Conservation (phyloP, 2,113 vertebrate genomes). For the Ovis canadensis region DNA sequence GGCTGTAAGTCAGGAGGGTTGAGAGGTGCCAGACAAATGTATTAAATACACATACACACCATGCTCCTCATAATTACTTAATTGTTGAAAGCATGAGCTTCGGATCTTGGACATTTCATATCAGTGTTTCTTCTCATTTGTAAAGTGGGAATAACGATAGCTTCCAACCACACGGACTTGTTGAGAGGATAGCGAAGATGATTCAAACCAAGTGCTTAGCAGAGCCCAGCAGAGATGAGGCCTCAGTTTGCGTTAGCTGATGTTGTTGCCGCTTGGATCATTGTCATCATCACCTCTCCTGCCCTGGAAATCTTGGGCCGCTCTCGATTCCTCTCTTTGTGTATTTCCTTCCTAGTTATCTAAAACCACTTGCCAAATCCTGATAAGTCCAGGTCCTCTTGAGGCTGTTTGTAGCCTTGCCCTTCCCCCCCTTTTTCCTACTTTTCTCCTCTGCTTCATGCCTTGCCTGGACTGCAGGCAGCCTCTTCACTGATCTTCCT, state of each 20-base stretch:
- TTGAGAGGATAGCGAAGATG: neutral
- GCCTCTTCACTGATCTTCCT: neutral
- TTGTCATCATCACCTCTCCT: neutral
- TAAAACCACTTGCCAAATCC: neutral
- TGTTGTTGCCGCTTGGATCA: neutral
- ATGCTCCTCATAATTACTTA: neutral
- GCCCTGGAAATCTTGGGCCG: neutral
- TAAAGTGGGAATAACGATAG: neutral
- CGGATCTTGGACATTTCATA: neutral
- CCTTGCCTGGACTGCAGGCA: neutral
- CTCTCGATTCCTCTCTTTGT: neutral
- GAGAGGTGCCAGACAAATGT: neutral
- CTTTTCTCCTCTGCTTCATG: neutral
- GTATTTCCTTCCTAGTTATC: neutral
- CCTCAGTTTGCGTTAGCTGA: neutral
- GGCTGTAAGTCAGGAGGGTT: neutral
- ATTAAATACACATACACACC: neutral
- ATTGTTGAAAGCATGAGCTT: neutral
- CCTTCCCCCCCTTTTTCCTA: fast-evolving
- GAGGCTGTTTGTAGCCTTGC: neutral
- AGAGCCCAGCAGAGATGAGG: neutral
- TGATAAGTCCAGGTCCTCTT: neutral
- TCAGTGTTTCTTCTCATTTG: neutral
- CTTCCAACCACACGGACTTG: neutral
- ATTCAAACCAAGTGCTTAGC: neutral